These are phyloP conservation scores for Sebastes glaucus DNA, from an alignment of 2,797 vertebrate species.

Conservation along the genomic window DNA sequence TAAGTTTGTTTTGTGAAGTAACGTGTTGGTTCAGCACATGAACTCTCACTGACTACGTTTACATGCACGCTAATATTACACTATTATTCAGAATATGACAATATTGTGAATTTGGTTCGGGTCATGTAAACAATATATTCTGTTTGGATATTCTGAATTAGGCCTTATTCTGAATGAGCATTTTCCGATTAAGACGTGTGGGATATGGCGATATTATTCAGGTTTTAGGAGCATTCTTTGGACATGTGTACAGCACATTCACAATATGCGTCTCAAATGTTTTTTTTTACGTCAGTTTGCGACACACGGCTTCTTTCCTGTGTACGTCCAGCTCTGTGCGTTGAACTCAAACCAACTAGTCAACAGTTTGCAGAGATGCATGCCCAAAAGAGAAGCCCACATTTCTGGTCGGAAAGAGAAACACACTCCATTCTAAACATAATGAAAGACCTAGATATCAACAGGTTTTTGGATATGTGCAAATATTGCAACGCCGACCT, in stretches of 20 bases:
- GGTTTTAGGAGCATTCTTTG: background rate
- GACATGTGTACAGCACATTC: background rate
- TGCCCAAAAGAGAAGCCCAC: too few species aligned
- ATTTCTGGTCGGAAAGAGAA: too few species aligned
- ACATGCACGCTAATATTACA: too few species aligned
- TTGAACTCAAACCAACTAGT: background rate
- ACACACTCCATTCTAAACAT: too few species aligned
- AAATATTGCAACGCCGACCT: too few species aligned
- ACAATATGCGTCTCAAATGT: background rate
- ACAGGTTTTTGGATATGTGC: too few species aligned
- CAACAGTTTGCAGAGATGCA: background rate
- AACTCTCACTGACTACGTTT: background rate
- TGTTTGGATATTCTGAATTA: background rate
- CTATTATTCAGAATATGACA: background rate
- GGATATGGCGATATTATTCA: background rate
- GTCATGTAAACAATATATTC: accelerated
- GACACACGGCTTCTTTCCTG: background rate
- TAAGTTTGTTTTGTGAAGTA: background rate
- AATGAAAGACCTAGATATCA: too few species aligned
- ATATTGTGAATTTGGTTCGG: background rate
- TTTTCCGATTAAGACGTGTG: background rate
- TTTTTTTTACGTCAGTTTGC: too few species aligned
- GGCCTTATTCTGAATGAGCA: accelerated
- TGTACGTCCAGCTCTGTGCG: background rate
- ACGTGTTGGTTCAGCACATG: background rate